Base-by-base conservation (phyloP, 2,797 vertebrate genomes). In the Mormyrops boulengeri region DNA sequence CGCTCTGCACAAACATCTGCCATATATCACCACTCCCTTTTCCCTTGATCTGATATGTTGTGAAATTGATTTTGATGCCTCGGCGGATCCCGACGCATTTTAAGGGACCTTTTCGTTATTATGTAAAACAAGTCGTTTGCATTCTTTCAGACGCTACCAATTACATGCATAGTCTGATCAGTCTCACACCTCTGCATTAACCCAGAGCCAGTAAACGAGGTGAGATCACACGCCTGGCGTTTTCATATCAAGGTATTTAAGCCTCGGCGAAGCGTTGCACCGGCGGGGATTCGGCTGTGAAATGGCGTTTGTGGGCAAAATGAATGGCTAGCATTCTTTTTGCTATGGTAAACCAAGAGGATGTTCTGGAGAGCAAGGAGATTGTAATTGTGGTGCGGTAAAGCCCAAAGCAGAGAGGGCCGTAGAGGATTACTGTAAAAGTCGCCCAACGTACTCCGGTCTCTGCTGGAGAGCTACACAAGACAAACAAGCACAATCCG, bases 371-470 rank as follows among this genome's bases (percentile, higher is more conserved):
- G 88, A 52, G 82, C 22, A 41, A 87, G 85, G 5, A 41, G 17
- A 57, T 30, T 60, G 55, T 30, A 66, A 49, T 89, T 88, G 50
- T 38, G 52, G 69, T 89, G 47, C 55, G 91, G 53, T 60, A 90
- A 57, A 26, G 66, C 69, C 44, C 89, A 7, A 86, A 85, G 88
- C 84, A 52, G 69, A 91, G 82, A 9, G 50, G 69, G 88, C 62
- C 85, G 77, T 53, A 85, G 90, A 88, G 85, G 89, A 91, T 92
- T 91, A 89, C 88, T 52, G 77, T 91, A 88, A 87, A 88, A 17
- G 41, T 47, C 9, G 14, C 53, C 89, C 22, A 41, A 69, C 6
- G 14, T 80, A n/a, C 41, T 80, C 73, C 2, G 38, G 38, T n/a
- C 41, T 80, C 73, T 44, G 9, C 47, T 3, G 11, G 9, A 85